phyloP scores from a whole-genome alignment of 64 coral and sea anemone species.

The Pachyseris speciosa region DNA sequence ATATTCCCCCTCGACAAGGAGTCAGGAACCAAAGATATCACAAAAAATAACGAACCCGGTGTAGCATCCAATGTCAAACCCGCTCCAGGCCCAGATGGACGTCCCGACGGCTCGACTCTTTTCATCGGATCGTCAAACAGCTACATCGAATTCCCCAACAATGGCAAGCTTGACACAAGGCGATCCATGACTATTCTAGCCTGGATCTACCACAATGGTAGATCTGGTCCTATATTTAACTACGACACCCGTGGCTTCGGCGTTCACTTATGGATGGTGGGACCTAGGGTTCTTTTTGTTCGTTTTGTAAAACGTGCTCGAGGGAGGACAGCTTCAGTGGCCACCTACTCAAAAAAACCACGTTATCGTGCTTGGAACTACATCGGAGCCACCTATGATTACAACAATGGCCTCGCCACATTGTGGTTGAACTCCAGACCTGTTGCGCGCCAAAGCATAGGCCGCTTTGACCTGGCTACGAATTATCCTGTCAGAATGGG shows the following conservation, averaged over 20 bases:
- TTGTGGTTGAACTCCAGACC: conserved; percentile 60
- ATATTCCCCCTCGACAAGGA: conserved; percentile 51
- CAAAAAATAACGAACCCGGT: conserved; percentile 41
- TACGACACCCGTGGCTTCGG: conserved; percentile 61
- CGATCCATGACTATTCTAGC: conserved; percentile 69
- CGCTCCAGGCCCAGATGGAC: conserved; percentile 63
- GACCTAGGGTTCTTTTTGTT: conserved; percentile 66
- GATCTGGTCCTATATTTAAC: conserved; percentile 70
- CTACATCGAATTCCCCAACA: conserved; percentile 74
- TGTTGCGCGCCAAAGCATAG: conserved; percentile 42
- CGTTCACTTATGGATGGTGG: conserved; percentile 70
- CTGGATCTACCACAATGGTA: conserved; percentile 69
- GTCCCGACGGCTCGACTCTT: conserved; percentile 34
- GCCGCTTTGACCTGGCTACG: conserved; percentile 56
- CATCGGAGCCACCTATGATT: conserved; percentile 64
- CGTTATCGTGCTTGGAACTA: conserved; percentile 73
- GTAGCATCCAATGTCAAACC: conserved; percentile 19
- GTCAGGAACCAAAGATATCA: conserved; percentile 39
- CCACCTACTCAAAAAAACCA: conserved; percentile 38
- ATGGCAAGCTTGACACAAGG: conserved; percentile 58
- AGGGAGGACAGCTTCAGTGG: conserved; percentile 4
- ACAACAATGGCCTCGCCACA: conserved; percentile 41
- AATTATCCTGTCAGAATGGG: conserved; percentile 79
- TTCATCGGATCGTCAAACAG: conserved; percentile 52
- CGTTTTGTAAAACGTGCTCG: conserved; percentile 52